phyloP scores from a whole-genome alignment of 2,888 invertebrate genomes.

The Pseudococcus jackbeardsleyi region DNA sequence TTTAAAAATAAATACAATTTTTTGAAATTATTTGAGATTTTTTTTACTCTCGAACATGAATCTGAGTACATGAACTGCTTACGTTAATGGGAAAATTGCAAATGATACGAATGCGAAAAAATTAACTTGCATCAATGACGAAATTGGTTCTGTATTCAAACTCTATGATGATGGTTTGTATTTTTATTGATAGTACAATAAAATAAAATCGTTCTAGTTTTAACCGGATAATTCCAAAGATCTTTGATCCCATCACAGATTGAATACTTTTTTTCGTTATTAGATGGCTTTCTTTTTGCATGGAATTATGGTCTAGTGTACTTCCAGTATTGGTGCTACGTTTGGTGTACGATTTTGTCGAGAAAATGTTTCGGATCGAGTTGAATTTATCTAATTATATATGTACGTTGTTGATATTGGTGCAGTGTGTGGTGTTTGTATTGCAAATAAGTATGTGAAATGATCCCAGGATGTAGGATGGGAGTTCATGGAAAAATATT shows the following conservation, averaged over 20 bases:
- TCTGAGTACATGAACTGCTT: neutral
- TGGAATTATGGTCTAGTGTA: conserved; percentile 19
- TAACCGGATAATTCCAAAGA: conserved; percentile 52
- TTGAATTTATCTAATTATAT: neutral
- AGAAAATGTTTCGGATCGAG: neutral
- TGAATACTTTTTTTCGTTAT: neutral
- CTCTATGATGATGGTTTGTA: conserved; percentile 2
- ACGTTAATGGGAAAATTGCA: neutral
- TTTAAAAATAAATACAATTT: neutral
- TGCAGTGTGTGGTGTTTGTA: neutral
- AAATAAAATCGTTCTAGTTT: conserved; percentile 46
- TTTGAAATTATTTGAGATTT: neutral
- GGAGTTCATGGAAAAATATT: neutral
- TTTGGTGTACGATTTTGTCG: neutral
- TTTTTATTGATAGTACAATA: conserved; percentile 35
- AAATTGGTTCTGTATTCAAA: conserved; percentile 13
- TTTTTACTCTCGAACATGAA: neutral
- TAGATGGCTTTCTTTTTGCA: conserved; percentile 29
- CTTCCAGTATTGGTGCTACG: conserved; percentile 22
- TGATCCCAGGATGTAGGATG: neutral
- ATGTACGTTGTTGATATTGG: neutral
- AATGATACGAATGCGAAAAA: conserved; percentile 10
- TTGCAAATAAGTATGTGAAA: neutral
- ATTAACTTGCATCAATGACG: neutral
- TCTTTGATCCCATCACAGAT: conserved; percentile 29